Evolutionary conservation across 2,797 vertebrate genomes (phyloP).

Genomic region (Peromyscus nudipes): DNA sequence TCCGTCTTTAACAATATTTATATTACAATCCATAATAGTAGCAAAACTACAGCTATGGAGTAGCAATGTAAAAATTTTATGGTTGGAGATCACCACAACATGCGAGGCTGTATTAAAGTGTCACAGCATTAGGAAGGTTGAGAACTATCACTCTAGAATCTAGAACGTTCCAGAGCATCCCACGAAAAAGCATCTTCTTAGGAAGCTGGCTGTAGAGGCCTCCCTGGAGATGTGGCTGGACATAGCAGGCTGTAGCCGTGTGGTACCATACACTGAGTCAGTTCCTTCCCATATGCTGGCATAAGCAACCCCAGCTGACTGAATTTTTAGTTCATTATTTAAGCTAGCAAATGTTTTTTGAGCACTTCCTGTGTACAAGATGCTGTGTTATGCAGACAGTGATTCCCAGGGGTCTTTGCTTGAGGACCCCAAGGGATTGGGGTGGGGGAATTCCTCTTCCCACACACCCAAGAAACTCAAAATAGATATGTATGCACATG

Average conservation of each 20-base stretch:
- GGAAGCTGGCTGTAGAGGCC: background rate
- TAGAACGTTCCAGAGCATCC: background rate
- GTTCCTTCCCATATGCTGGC: background rate
- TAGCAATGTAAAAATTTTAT: background rate
- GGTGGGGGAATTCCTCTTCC: constrained; percentile 63
- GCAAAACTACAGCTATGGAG: background rate
- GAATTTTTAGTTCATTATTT: constrained; percentile 73
- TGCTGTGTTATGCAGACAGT: constrained; percentile 62
- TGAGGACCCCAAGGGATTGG: constrained; percentile 56
- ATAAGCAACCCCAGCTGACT: constrained; percentile 23
- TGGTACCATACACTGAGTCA: accelerated
- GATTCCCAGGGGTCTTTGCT: constrained; percentile 68
- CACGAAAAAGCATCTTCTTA: background rate
- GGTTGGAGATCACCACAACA: background rate
- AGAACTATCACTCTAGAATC: background rate
- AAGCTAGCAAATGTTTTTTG: constrained; percentile 66
- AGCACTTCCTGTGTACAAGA: constrained; percentile 55
- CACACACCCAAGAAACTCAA: constrained; percentile 55
- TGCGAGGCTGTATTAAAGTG: background rate
- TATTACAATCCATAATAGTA: background rate
- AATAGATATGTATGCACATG: background rate
- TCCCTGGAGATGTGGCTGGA: background rate
- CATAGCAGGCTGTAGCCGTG: background rate
- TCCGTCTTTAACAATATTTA: background rate
- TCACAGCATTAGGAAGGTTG: background rate